A percentile compares a stretch with the other conserved stretches of the same genome.
Evolutionary conservation across 2,797 vertebrate species (phyloP).

Genomic region (Hemibagrus guttatus): DNA sequence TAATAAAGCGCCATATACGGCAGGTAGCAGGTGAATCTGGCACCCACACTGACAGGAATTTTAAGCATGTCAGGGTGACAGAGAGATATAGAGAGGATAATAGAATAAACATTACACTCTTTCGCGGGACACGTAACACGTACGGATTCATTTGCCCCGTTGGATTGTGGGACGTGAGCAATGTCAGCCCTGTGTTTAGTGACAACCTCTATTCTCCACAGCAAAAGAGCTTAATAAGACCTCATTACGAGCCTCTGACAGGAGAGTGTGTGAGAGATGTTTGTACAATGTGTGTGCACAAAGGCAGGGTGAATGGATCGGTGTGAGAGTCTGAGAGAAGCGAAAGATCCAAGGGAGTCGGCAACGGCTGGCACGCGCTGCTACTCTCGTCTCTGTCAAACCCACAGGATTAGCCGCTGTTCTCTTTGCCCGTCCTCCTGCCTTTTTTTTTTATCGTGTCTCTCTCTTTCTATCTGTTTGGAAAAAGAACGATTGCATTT

Average conservation of each 20-base stretch:
- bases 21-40: slow-evolving; percentile 35
- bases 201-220: slow-evolving; percentile 71
- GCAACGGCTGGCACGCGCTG: slow-evolving; percentile 7
- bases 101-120: slow-evolving; percentile 71
- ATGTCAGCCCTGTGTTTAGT: slow-evolving; percentile 52
- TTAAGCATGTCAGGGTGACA: slow-evolving; percentile 70
- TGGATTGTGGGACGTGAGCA: slow-evolving; percentile 25
- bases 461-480: slow-evolving; percentile 4
- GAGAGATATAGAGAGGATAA: slow-evolving; percentile 77
- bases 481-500: slow-evolving; percentile 19
- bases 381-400: slow-evolving; percentile 15
- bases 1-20: slow-evolving; percentile 51
- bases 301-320: slow-evolving; percentile 42
- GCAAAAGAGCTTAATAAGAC: slow-evolving; percentile 74
- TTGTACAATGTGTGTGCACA: slow-evolving; percentile 46
- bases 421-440: slow-evolving; percentile 17
- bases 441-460: not conserved
- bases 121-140: not conserved
- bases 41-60: slow-evolving; percentile 67
- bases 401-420: slow-evolving; percentile 39
- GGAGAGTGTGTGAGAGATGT: slow-evolving; percentile 50
- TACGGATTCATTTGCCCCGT: not conserved
- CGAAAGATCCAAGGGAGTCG: slow-evolving; percentile 29
- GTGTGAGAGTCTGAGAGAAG: slow-evolving; percentile 19
- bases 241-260: slow-evolving; percentile 67